Evolutionary conservation across 2,888 invertebrate species (phyloP).

Genomic region (Cataglyphis altisquamis): DNA sequence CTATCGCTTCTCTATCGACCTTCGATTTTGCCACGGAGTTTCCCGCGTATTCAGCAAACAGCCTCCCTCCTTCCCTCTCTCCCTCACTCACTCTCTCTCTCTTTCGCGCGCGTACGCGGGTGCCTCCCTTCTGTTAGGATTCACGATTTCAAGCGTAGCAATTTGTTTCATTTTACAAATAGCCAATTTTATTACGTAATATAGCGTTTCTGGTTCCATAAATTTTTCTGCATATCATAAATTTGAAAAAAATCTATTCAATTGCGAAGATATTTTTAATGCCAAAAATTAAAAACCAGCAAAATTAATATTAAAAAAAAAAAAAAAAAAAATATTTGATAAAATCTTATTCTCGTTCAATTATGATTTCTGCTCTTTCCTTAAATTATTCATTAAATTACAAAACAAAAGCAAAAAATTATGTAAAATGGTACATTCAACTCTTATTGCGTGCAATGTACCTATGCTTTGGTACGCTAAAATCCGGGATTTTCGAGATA

Average conservation of each 20-base stretch:
- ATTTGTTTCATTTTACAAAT: slow-evolving; percentile 72
- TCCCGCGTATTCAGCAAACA: slow-evolving; percentile 53
- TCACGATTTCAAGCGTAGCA: slow-evolving; percentile 44
- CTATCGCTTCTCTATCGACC: slow-evolving; percentile 60
- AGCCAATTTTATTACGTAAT: slow-evolving; percentile 68
- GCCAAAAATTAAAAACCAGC: background rate
- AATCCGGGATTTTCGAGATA: slow-evolving; percentile 17
- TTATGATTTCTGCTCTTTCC: background rate
- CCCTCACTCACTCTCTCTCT: background rate
- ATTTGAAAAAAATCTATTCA: background rate
- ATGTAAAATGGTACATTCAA: background rate
- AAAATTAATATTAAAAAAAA: background rate
- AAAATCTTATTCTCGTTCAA: background rate
- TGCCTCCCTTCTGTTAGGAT: slow-evolving; percentile 44
- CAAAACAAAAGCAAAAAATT: background rate
- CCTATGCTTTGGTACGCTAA: background rate
- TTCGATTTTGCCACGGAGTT: slow-evolving; percentile 48
- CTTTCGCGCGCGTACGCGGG: background rate
- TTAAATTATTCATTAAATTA: background rate
- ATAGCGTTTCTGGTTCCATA: background rate
- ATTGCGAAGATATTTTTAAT: background rate
- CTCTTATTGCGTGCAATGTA: background rate
- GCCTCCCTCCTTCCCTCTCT: background rate
- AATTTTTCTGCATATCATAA: background rate
- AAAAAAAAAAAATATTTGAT: background rate